Base-by-base conservation (phyloP, 2,797 vertebrate genomes). In the Diplodus sargus region DNA sequence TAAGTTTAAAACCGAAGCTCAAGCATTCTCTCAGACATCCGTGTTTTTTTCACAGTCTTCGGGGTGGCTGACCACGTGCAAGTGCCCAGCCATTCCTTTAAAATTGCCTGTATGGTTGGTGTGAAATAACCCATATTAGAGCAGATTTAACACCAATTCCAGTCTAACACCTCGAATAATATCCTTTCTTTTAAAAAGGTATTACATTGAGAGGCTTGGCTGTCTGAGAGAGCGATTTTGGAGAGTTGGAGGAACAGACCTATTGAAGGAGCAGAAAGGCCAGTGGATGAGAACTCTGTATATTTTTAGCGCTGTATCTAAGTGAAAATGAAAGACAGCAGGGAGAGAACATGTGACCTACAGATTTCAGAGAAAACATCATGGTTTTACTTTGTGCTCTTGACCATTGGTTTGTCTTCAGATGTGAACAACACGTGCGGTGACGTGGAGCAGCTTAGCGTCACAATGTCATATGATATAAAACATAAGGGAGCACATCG, bases 361-460 rank as follows among this genome's bases (percentile, higher is more conserved):
- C 17, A 43, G 39, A 70, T 70, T 4, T n/a, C 18, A 45, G 15
- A 70, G 16, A 47, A 70, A 70, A 53, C 30, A 67, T 67, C 30
- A 30, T 48, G 17, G 42, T 30, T 48, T 42, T 16, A 66, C 13
- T 39, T 11, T 11, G 57, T 23, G 17, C 4, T 25, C 6, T 51
- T 39, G 39, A 39, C 10, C 39, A 39, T 39, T 47, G 12, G 17
- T 51, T 67, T 52, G 30, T 62, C 25, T n/a, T 60, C 13, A 69
- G 54, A 56, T 0, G 48, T 56, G n/a, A n/a, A 51, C 45, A 73
- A 30, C n/a, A 22, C 52, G 12, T 39, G 6, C 23, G n/a, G 10
- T 28, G 17, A 49, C 3, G 22, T 23, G 10, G 9, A 52, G n/a
- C 49, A 43, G 42, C 51, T 61, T 23, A 63, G 43, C 17, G 28